Percentiles rank a stretch among this genome's conserved stretches.
Conservation (phyloP, 2,113 vertebrate genomes). For the Gopherus flavomarginatus region DNA sequence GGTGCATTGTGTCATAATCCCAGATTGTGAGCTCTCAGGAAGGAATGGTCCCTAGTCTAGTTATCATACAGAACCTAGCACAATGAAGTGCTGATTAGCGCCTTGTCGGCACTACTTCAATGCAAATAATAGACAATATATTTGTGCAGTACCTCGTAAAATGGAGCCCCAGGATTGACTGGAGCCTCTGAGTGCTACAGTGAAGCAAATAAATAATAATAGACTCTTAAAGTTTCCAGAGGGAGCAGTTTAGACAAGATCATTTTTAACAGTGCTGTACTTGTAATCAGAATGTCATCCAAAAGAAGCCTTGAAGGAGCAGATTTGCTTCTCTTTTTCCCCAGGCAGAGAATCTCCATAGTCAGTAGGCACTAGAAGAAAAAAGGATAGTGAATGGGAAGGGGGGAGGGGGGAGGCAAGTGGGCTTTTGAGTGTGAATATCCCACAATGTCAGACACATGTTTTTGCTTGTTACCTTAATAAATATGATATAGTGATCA, state of each 20-base stretch:
- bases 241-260: too few relatives aligned
- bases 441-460: neutral
- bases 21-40: neutral
- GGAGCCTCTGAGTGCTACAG: neutral
- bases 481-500: neutral
- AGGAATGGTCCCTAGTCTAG: neutral
- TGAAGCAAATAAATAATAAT: too few relatives aligned
- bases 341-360: too few relatives aligned
- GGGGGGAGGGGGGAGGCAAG: neutral
- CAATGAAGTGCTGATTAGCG: rapidly evolving
- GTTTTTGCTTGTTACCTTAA: neutral
- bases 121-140: neutral
- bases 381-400: neutral
- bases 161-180: neutral
- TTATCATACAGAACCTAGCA: rapidly evolving
- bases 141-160: neutral
- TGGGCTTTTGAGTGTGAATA: neutral
- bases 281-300: neutral
- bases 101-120: neutral
- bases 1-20: neutral
- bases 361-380: neutral
- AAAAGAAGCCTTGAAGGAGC: neutral
- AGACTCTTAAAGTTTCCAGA: too few relatives aligned
- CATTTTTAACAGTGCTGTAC: too few relatives aligned
- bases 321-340: neutral